Percentiles rank a stretch among this genome's conserved stretches.
Conservation (phyloP, 1,140 invertebrate species). For the Bombus waltoni region DNA sequence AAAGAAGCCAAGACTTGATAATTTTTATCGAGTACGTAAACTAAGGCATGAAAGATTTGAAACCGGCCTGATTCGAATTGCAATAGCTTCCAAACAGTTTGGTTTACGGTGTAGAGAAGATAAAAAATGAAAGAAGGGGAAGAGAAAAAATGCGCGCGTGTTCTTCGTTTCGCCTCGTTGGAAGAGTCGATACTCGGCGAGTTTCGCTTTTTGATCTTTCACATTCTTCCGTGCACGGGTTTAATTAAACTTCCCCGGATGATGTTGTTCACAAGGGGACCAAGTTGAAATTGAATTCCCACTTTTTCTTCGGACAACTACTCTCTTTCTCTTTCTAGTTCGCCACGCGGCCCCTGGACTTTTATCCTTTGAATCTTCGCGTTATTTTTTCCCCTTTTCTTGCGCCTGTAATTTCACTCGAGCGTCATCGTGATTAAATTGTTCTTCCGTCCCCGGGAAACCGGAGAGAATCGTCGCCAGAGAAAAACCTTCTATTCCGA, state of each 20-base stretch:
- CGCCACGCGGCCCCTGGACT: not conserved
- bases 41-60: not conserved
- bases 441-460: not conserved
- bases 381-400: not conserved
- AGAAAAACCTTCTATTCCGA: not conserved
- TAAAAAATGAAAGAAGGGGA: not conserved
- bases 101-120: not conserved
- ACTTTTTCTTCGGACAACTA: constrained; percentile 8
- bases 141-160: not conserved
- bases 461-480: not conserved
- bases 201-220: constrained; percentile 34
- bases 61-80: not conserved
- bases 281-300: constrained; percentile 45
- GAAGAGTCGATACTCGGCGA: not conserved
- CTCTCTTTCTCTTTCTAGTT: not conserved
- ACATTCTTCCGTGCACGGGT: constrained; percentile 8
- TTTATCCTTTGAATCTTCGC: constrained; percentile 3
- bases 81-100: not conserved
- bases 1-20: not conserved
- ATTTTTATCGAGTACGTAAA: not conserved
- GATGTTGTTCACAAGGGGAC: constrained; percentile 27
- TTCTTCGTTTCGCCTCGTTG: constrained; percentile 7
- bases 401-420: constrained; percentile 22
- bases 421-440: not conserved
- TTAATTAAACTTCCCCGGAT: constrained; percentile 41